phyloP scores from a whole-genome alignment of 2,113 vertebrate genomes.

The Pseudois nayaur region DNA sequence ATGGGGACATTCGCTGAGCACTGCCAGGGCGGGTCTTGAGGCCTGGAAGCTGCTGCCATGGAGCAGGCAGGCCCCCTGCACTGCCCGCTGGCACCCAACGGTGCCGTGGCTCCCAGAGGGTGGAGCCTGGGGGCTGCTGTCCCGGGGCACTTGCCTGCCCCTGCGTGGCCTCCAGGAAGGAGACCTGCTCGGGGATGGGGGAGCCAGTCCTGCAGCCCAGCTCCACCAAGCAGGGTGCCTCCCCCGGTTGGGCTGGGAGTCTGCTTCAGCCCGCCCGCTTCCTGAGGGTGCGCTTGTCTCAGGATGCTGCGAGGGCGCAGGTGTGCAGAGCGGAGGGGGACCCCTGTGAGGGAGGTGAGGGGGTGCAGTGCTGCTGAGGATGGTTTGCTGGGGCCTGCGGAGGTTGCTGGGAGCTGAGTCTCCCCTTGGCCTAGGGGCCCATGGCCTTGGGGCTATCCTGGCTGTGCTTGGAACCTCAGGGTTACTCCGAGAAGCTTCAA shows the following conservation, averaged over 20 bases:
- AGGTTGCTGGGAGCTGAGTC: fast-evolving
- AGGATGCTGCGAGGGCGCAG: neutral
- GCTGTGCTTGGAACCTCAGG: neutral
- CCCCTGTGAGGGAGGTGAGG: fast-evolving
- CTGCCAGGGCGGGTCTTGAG: neutral
- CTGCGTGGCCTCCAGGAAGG: fast-evolving
- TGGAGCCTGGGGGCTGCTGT: neutral
- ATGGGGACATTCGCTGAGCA: neutral
- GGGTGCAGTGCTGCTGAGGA: too few species aligned
- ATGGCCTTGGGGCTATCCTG: neutral
- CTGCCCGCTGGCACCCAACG: too few species aligned
- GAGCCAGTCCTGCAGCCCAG: too few species aligned
- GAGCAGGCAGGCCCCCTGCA: neutral
- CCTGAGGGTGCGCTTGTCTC: neutral
- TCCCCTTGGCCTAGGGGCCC: neutral
- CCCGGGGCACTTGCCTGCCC: neutral
- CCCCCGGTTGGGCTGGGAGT: fast-evolving
- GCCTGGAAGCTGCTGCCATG: neutral
- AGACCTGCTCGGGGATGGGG: neutral
- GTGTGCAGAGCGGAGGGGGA: neutral
- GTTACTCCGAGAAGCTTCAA: neutral
- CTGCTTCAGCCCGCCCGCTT: neutral
- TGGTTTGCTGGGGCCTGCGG: fast-evolving
- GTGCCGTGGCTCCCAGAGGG: neutral
- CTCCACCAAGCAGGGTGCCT: fast-evolving